A percentile compares a stretch with the other conserved stretches of the same genome.
These are phyloP conservation scores for Rhineura floridana DNA, from an alignment of 2,113 vertebrate species.

Conservation along the genomic window DNA sequence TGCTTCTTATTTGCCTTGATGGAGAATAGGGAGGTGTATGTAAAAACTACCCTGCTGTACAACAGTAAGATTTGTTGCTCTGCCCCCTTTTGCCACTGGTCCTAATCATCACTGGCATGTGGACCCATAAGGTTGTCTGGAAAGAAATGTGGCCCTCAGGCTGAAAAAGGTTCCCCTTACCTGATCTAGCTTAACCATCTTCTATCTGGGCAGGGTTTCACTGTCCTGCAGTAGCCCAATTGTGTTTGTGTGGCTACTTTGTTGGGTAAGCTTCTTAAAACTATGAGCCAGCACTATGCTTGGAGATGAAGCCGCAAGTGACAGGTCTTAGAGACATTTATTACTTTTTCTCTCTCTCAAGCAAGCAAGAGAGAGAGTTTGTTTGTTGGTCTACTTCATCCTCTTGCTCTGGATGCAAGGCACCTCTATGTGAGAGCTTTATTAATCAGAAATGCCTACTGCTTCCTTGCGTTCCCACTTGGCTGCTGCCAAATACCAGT, in stretches of 20 bases:
- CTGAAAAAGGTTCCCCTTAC: too few species aligned
- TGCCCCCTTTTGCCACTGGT: too few species aligned
- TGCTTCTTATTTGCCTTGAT: too few species aligned
- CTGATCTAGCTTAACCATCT: too few species aligned
- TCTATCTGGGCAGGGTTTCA: neutral
- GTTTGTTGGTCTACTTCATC: neutral
- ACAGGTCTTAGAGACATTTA: neutral
- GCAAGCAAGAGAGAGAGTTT: neutral
- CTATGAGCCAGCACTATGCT: neutral
- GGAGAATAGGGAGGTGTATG: too few species aligned
- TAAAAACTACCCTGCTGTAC: too few species aligned
- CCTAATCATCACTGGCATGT: too few species aligned
- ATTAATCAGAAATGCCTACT: constrained; percentile 20
- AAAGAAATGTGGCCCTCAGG: too few species aligned
- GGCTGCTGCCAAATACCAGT: neutral
- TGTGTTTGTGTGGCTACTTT: neutral
- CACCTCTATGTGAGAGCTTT: constrained; percentile 5
- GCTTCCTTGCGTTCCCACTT: neutral
- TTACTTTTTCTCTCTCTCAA: too few species aligned
- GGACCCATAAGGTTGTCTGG: too few species aligned
- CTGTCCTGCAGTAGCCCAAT: neutral
- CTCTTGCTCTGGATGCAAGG: constrained; percentile 11
- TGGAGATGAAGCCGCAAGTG: neutral
- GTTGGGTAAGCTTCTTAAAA: neutral
- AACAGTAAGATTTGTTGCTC: too few species aligned